Evolutionary conservation across 2,797 vertebrate species (phyloP), one percentile per base, ranked within the genome.

Genomic region (Argyrosomus regius): DNA sequence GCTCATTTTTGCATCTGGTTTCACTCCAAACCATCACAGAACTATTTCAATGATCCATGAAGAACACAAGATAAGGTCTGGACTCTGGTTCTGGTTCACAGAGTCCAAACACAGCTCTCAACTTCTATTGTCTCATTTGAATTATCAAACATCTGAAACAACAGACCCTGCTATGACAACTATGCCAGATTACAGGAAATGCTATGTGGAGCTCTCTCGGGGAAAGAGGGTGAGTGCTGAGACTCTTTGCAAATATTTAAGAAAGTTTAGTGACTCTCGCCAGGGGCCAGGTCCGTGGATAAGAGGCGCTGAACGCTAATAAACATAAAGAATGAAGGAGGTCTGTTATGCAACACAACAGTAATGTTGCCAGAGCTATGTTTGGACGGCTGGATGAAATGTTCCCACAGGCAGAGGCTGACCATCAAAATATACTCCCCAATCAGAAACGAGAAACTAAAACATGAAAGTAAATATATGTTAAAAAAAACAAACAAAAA

Each of bases 61-160:
- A n/a, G 5, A 58, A 11, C 16, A 43, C 35, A 41, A 39, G 61
- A 67, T 28, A 72, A 20, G n/a, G 22, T 46, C 24, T 48, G 52
- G 6, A 31, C 16, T 72, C 53, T 46, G 52, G 2, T 22, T 60
- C n/a, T 73, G 28, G 31, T 28, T 17, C 6, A 17, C 8, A 24
- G 18, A 43, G 28, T 39, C 35, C 35, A 31, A 31, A 31, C 22
- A 50, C 14, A 63, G 50, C 35, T 64, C 48, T 63, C 11, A 57
- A 26, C 43, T 13, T 56, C 13, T 41, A 3, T 24, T 24, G 18
- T 75, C 35, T 53, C 71, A 57, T 18, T 65, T 77, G 26, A 58
- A 62, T 43, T 71, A 64, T 22, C 63, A 11, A 53, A 72, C 87
- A 90, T 82, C 74, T 90, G 85, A 22, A 90, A 82, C 59, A 87